Evolutionary conservation across 2,888 invertebrate species (phyloP), one percentile per base, ranked within the genome.

Genomic region (Cosmopolites sordidus): DNA sequence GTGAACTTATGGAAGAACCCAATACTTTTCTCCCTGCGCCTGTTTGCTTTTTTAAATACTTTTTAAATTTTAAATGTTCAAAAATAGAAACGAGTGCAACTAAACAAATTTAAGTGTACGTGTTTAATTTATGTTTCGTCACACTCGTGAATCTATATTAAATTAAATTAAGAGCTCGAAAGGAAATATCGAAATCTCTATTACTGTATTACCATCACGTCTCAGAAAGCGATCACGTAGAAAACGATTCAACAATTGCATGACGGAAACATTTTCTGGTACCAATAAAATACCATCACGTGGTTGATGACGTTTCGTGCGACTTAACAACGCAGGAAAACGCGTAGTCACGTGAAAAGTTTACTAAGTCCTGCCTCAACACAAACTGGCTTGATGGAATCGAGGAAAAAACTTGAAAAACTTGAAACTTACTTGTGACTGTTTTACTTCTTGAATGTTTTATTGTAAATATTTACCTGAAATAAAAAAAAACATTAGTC

Each of bases 261-360:
- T 41, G 48, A 48, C 49, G 49, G 49, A 49, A 49, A 37, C 43
- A 18, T 37, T 49, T 49, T 49, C 38, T 43, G 38, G 37, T 15
- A 22, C 43, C 33, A 43, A 37, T 43, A 37, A 38, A 49, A 49
- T 49, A 43, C 27, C 49, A 18, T 43, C 43, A 49, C 49, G 49
- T 43, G 43, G 17, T 18, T 16, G 27, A 39, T 48, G 48, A 48
- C 41, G 16, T 41, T 38, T 22, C 37, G 27, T 49, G 49, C 43
- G 14, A 46, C 8, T 11, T 12, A 33, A 33, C n/a, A 33, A 33
- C 11, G n/a, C 33, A n/a, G 33, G 33, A n/a, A 33, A 33, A 33
- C 33, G n/a, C 4, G 33, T 12, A 11, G 3, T n/a, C n/a, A 33
- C 33, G 33, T 33, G 33, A n/a, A 12, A 12, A 12, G 4, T 33